Conservation (phyloP, 2,888 invertebrate species). For the Electrophaes corylata region DNA sequence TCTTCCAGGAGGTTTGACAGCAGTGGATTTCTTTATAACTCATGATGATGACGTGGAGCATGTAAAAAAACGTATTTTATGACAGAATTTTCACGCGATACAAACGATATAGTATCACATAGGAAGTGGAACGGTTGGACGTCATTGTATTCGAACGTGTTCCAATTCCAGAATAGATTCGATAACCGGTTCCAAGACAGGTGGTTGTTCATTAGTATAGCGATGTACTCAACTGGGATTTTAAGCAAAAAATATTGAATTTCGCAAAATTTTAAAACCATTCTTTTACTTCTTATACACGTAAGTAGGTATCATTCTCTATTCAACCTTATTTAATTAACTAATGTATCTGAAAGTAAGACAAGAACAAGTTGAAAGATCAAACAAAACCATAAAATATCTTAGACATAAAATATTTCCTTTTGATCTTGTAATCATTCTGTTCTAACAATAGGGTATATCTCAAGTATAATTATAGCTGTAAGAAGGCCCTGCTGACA, state of each 20-base stretch:
- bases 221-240: background rate
- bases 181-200: constrained; percentile 18
- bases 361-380: background rate
- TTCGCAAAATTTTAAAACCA: background rate
- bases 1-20: too few relatives aligned
- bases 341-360: too few relatives aligned
- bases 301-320: too few relatives aligned
- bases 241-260: background rate
- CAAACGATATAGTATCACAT: background rate
- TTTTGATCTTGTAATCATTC: background rate
- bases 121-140: constrained; percentile 4
- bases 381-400: background rate
- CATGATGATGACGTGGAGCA: too few relatives aligned
- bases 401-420: background rate
- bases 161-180: constrained; percentile 18
- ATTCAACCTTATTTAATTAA: too few relatives aligned
- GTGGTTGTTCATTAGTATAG: constrained; percentile 1
- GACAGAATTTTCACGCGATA: too few relatives aligned
- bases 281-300: too few relatives aligned
- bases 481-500: background rate
- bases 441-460: background rate
- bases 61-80: too few relatives aligned
- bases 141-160: constrained; percentile 14
- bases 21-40: too few relatives aligned
- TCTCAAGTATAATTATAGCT: background rate